Percentiles rank a stretch among this genome's conserved stretches.
Evolutionary conservation across 2,797 vertebrate species (phyloP).

Genomic region (Sphenopsis melanotis): DNA sequence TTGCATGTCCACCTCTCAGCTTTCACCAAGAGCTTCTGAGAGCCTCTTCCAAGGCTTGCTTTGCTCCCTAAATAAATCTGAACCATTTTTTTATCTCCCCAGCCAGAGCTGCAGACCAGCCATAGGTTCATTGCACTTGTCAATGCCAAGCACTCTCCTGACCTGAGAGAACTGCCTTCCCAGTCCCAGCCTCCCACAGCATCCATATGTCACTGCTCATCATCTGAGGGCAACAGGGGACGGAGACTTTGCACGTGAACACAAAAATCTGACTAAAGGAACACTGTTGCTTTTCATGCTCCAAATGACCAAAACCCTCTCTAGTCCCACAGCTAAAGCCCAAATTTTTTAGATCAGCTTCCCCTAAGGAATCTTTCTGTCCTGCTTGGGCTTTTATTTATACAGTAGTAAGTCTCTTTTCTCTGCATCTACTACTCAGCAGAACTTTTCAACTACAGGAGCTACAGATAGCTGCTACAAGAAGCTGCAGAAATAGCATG

Average conservation of each 20-base stretch:
- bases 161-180: neutral
- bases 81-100: neutral
- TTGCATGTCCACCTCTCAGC: neutral
- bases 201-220: neutral
- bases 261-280: neutral
- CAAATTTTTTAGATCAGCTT: neutral
- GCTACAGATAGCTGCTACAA: neutral
- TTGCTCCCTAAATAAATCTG: neutral
- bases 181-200: neutral
- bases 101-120: neutral
- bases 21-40: neutral
- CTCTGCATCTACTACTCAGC: neutral
- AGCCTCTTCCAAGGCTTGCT: neutral
- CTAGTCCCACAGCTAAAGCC: neutral
- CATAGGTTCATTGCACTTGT: neutral
- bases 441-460: neutral
- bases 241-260: neutral
- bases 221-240: neutral
- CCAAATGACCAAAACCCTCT: neutral
- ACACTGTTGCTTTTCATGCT: neutral
- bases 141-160: neutral
- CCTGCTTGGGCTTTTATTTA: neutral
- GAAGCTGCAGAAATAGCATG: neutral
- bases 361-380: neutral
- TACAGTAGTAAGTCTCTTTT: neutral